A percentile compares a stretch with the other conserved stretches of the same genome.
phyloP scores from a whole-genome alignment of 2,797 vertebrate genomes.

The Leuciscus waleckii region DNA sequence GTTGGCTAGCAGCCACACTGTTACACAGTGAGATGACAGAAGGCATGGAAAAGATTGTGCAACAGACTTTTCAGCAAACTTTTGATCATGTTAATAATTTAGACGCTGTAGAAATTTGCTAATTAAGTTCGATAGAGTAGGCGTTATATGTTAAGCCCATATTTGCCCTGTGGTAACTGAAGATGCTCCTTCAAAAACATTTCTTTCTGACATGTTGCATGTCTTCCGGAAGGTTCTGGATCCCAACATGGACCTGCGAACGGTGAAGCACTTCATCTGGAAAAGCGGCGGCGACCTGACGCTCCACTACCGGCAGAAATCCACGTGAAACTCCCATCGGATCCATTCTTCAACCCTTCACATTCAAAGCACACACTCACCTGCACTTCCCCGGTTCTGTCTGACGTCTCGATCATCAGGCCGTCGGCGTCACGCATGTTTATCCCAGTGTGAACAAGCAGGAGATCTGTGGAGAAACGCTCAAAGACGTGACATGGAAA shows the following conservation, averaged over 20 bases:
- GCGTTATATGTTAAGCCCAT: too few species aligned
- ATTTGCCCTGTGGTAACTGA: too few species aligned
- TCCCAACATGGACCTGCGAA: conserved; percentile 88
- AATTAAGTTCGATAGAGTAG: too few species aligned
- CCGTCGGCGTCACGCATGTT: conserved; percentile 21
- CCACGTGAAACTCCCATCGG: conserved; percentile 77
- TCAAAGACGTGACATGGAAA: not conserved
- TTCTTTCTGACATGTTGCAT: not conserved
- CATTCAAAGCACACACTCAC: conserved; percentile 66
- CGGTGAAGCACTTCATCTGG: conserved; percentile 90
- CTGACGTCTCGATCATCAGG: conserved; percentile 33
- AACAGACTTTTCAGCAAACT: too few species aligned
- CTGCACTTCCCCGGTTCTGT: conserved; percentile 55
- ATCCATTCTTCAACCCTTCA: conserved; percentile 58
- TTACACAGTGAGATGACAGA: not conserved
- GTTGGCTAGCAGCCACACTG: not conserved
- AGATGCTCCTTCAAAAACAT: too few species aligned
- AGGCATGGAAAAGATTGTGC: not conserved
- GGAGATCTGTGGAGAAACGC: not conserved
- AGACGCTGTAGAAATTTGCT: too few species aligned
- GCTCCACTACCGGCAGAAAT: conserved; percentile 87
- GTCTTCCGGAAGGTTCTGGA: conserved; percentile 79
- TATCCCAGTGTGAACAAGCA: not conserved
- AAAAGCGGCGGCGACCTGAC: conserved; percentile 88
- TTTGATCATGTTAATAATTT: too few species aligned